A percentile compares a stretch with the other conserved stretches of the same genome.
Evolutionary conservation across 2,888 invertebrate species (phyloP).

Genomic region (Clistopyga incitator): DNA sequence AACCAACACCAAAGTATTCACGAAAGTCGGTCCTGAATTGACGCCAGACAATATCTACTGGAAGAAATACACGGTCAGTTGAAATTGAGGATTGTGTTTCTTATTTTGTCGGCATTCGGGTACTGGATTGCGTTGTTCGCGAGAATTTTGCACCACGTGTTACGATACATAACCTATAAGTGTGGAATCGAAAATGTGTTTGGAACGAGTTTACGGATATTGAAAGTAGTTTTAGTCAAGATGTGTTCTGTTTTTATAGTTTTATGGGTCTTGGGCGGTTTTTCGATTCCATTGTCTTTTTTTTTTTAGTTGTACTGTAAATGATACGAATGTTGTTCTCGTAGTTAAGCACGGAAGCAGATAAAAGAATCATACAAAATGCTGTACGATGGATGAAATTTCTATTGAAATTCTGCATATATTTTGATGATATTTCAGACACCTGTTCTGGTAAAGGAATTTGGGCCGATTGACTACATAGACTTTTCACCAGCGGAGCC

Average conservation of each 20-base stretch:
- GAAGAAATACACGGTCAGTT: slow-evolving; percentile 93
- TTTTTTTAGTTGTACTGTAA: not conserved
- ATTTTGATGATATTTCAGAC: slow-evolving; percentile 85
- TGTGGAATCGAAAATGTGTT: not conserved
- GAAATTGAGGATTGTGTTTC: not conserved
- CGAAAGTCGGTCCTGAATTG: slow-evolving; percentile 88
- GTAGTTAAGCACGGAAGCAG: not conserved
- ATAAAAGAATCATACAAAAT: not conserved
- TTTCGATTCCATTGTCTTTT: not conserved
- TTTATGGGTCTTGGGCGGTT: not conserved
- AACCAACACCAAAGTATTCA: slow-evolving; percentile 89
- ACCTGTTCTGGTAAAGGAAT: slow-evolving; percentile 95
- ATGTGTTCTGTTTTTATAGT: not conserved
- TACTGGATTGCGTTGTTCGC: not conserved
- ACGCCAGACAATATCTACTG: slow-evolving; percentile 94
- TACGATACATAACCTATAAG: slow-evolving; percentile 1
- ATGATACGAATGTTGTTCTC: not conserved
- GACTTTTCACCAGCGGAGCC: slow-evolving; percentile 96
- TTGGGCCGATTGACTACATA: slow-evolving; percentile 95
- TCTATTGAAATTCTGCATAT: no score
- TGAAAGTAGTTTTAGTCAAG: not conserved
- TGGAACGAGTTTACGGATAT: not conserved
- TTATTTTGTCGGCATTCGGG: not conserved
- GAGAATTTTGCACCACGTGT: slow-evolving; percentile 18
- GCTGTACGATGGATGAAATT: not conserved